These are phyloP conservation scores for Pararge aegeria DNA, from an alignment of 1,140 invertebrate species.

Conservation along the genomic window DNA sequence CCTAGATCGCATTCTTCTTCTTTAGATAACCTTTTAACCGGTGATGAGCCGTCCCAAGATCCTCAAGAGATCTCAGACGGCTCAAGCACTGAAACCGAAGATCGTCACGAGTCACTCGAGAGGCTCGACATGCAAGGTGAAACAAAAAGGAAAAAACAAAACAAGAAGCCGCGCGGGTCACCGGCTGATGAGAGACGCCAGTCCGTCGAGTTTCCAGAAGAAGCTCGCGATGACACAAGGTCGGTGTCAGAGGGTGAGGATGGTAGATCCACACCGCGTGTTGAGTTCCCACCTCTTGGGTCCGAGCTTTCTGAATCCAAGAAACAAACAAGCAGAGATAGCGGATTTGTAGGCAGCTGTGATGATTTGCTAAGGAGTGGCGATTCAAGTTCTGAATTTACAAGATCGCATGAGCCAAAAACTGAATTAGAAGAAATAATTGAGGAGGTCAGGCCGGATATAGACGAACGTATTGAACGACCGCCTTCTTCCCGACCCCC, in stretches of 20 bases:
- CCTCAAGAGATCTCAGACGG: slow-evolving; percentile 83
- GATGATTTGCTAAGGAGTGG: slow-evolving; percentile 88
- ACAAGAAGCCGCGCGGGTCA: slow-evolving; percentile 81
- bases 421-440: slow-evolving; percentile 81
- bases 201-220: slow-evolving; percentile 68
- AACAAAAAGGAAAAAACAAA: slow-evolving; percentile 90
- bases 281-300: slow-evolving; percentile 79
- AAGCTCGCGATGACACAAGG: slow-evolving; percentile 81
- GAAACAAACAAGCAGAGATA: slow-evolving; percentile 91
- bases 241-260: slow-evolving; percentile 83
- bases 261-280: slow-evolving; percentile 82
- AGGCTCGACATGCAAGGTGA: slow-evolving; percentile 88
- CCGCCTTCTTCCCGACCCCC: slow-evolving; percentile 67
- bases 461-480: slow-evolving; percentile 68
- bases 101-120: slow-evolving; percentile 86
- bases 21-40: slow-evolving; percentile 86
- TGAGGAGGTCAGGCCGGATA: slow-evolving; percentile 76
- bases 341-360: slow-evolving; percentile 92
- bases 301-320: slow-evolving; percentile 79
- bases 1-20: slow-evolving; percentile 90
- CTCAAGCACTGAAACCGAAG: slow-evolving; percentile 88
- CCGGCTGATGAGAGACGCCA: slow-evolving; percentile 79
- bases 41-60: slow-evolving; percentile 79
- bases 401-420: slow-evolving; percentile 77
- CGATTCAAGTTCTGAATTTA: slow-evolving; percentile 79